Conservation (phyloP, 1,140 invertebrate species). For the Melanaphis sacchari region DNA sequence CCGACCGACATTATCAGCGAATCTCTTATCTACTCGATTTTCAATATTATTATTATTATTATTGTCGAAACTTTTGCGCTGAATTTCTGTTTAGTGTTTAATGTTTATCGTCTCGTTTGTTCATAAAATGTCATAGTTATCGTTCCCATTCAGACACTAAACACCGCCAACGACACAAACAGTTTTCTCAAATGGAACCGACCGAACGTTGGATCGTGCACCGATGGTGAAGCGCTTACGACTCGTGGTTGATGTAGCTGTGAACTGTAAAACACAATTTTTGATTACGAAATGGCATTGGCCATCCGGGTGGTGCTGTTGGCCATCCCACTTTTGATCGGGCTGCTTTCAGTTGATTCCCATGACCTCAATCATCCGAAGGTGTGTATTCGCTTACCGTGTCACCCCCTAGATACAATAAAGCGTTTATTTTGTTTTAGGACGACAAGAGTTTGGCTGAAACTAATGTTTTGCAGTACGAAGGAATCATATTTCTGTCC, state of each 20-base stretch:
- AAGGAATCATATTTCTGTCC: conserved; percentile 75
- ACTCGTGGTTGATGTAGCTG: neutral
- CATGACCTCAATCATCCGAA: neutral
- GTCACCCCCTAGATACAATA: neutral
- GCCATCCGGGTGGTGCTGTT: neutral
- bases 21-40: neutral
- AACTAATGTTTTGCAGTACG: conserved; percentile 69
- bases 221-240: neutral
- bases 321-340: neutral
- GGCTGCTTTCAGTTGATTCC: neutral
- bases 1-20: neutral
- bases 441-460: conserved; percentile 28
- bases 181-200: neutral
- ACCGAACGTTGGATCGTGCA: too few relatives aligned
- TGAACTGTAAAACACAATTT: neutral
- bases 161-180: neutral
- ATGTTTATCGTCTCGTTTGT: neutral
- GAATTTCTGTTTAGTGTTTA: neutral
- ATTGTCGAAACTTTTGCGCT: neutral
- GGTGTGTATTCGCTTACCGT: neutral
- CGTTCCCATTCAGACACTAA: neutral
- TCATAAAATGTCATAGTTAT: too few relatives aligned
- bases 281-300: neutral
- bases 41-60: conserved; percentile 2
- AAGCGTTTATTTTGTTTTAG: neutral